Evolutionary conservation across 2,797 vertebrate genomes (phyloP), one percentile per base, ranked within the genome.

Genomic region (Malacoctenus gilli): DNA sequence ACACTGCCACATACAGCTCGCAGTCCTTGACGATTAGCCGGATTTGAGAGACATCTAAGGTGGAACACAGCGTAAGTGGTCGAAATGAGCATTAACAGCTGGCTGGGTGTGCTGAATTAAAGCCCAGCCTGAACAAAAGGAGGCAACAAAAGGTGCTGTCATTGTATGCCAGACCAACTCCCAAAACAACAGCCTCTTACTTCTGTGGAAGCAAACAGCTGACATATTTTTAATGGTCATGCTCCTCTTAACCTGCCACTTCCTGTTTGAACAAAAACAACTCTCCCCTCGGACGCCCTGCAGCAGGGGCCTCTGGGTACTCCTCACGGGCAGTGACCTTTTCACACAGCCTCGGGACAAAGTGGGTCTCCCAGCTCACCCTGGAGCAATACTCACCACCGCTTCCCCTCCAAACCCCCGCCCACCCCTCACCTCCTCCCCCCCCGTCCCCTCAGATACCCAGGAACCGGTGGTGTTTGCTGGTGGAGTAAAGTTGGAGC

Each of bases 281-380:
- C 40, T 73, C 82, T 82, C 83, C 83, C 83, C 63, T 34, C 51
- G 76, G 84, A 89, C 76, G 59, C 78, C 88, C 88, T 80, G 80
- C 85, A 87, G 88, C 84, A n/a, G 65, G 41, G 78, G 80, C 85
- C 82, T 77, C 77, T 82, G 85, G 83, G 78, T 68, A 59, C 72
- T 76, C 80, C 85, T 86, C 84, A 64, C 48, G 74, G 84, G 84
- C 84, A 51, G 47, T 89, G 89, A 90, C 89, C 89, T 87, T 83
- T 87, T 88, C 86, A 88, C 86, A 90, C 85, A 83, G 87, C 89
- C 87, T 83, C 83, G 58, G 86, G 85, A 87, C 84, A 88, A 82
- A 66, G 78, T 75, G 76, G 77, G 85, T 84, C 83, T 88, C 79
- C 72, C 15, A 62, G 50, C 79, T 81, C 77, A 70, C 80, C 85